Evolutionary conservation across 2,797 vertebrate species (phyloP).

Genomic region (Rhinogobio ventralis): DNA sequence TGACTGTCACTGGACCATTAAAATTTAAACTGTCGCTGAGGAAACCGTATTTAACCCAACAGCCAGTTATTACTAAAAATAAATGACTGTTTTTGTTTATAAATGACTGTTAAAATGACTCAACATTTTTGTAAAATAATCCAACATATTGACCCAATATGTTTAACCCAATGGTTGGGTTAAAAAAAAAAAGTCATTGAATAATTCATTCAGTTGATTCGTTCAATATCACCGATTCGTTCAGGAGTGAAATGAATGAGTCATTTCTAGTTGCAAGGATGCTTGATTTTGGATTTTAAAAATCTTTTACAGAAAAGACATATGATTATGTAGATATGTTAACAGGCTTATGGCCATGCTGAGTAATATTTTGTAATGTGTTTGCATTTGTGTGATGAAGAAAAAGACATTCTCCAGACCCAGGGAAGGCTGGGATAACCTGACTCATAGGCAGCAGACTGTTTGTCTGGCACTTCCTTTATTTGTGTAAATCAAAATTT

Average conservation of each 20-base stretch:
- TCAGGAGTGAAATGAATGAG: not conserved
- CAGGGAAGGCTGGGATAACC: constrained; percentile 19
- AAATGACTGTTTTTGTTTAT: too few species aligned
- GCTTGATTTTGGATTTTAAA: not conserved
- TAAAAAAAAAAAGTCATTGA: too few species aligned
- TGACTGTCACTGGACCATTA: too few species aligned
- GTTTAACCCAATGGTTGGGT: too few species aligned
- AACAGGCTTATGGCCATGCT: not conserved
- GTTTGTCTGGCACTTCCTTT: constrained; percentile 52
- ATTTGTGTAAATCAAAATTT: constrained; percentile 54
- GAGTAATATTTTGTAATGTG: not conserved
- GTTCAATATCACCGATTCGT: not conserved
- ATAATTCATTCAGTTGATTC: not conserved
- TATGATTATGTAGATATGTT: not conserved
- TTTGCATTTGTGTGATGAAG: not conserved
- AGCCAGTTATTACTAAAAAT: too few species aligned
- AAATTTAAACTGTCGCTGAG: too few species aligned
- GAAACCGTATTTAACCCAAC: too few species aligned
- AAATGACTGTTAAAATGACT: too few species aligned
- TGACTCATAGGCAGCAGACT: constrained; percentile 33
- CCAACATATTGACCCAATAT: too few species aligned
- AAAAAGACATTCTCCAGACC: not conserved
- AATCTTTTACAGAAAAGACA: not conserved
- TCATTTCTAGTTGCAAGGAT: not conserved
- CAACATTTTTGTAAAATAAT: too few species aligned